Base-by-base conservation (phyloP, 2,888 invertebrate genomes). In the Volucella inflata region DNA sequence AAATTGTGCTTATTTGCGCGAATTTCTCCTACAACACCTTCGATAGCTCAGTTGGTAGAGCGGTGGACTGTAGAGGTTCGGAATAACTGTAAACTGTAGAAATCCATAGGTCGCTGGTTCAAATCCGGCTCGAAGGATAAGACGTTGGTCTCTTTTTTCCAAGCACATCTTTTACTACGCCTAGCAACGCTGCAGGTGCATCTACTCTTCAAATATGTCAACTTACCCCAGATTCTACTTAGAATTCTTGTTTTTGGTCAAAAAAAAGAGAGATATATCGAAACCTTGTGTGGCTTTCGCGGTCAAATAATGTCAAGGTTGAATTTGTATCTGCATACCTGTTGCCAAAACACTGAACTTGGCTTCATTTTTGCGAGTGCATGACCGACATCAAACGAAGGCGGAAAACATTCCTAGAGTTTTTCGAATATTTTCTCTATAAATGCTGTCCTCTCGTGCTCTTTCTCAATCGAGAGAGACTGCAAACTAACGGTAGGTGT, bases 41-140 rank as follows among this genome's bases (percentile, higher is more conserved):
- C 88, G 89, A 88, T 89, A 89, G 89, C 89, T 89, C 89, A 89
- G 89, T 89, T 89, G 89, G 89, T 88, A 89, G 89, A 89, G 89
- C 88, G 89, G 88, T 89, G 88, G 89, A 89, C 88, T 89, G 89
- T 89, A 88, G 89, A 84, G 59, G 60, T 70, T n/a, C 17, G 62
- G 10, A 55, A 1, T 10, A n/a, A 57, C 12, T 14, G 48, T 87
- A 89, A n/a, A 53, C 11, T 14, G 48, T 87, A 89, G 91, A 89
- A 87, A 94, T 94, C 94, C 94, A 94, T 94, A 94, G 94, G 94
- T 94, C 94, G 93, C 94, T 94, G 94, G 94, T 94, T 94, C 94
- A 94, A 94, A 94, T 94, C 94, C 94, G 94, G 94, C 93, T 94
- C 94, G 94, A 94, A 94, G 94, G 94, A 94, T 78, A 79, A 81